Conservation (phyloP, 2,797 vertebrate species). For the Cuculus canorus region DNA sequence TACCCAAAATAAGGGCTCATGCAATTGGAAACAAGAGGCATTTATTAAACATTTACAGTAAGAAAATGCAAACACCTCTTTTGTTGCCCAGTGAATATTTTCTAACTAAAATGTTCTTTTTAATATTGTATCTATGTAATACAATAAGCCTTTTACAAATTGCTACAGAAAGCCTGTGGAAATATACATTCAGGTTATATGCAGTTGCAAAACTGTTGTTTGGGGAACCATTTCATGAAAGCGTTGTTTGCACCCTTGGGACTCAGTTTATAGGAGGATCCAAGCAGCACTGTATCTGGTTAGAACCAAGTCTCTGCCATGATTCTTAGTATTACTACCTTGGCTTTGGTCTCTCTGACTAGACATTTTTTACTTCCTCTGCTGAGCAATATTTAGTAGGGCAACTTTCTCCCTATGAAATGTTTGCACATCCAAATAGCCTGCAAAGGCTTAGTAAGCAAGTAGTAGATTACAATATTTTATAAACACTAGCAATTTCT, state of each 20-base stretch:
- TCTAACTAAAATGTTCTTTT: slow-evolving; percentile 9
- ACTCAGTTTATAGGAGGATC: background rate
- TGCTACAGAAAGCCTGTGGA: background rate
- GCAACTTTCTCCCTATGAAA: background rate
- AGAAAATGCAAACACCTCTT: slow-evolving; percentile 10
- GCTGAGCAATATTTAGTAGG: background rate
- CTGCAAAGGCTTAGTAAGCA: background rate
- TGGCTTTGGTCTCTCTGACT: background rate
- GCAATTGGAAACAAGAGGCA: background rate
- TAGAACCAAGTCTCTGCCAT: background rate
- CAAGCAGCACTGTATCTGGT: slow-evolving; percentile 14
- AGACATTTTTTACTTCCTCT: background rate
- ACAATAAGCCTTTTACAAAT: slow-evolving; percentile 3
- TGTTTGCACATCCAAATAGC: background rate
- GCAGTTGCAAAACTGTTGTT: background rate
- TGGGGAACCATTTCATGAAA: slow-evolving; percentile 35
- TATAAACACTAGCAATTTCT: background rate
- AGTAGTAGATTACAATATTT: background rate
- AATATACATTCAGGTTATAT: background rate
- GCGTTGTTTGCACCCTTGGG: background rate
- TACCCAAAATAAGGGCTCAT: background rate
- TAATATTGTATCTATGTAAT: background rate
- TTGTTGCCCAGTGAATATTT: background rate
- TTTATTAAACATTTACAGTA: background rate
- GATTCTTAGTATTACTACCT: background rate